These are phyloP conservation scores for Dendronephthya gigantea DNA, from an alignment of 64 coral and sea anemone genomes.

Conservation along the genomic window DNA sequence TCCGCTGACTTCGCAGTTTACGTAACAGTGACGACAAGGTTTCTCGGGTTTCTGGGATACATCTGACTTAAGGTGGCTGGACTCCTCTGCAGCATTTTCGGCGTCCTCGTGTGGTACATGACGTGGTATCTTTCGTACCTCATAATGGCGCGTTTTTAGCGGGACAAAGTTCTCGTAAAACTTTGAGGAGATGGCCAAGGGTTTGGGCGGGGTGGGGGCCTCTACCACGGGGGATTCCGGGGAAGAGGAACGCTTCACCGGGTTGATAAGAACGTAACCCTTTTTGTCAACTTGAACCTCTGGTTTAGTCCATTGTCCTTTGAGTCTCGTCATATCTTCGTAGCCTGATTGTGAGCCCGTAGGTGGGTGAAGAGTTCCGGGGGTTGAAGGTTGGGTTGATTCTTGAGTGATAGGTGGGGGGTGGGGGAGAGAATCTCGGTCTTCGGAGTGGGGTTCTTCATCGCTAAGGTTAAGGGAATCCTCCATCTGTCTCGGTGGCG, in stretches of 20 bases:
- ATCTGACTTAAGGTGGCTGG: background rate
- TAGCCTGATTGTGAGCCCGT: background rate
- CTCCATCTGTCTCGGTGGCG: too few relatives aligned
- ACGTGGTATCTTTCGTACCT: background rate
- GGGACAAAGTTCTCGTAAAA: background rate
- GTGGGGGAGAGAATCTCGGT: background rate
- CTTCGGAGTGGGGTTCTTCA: too few relatives aligned
- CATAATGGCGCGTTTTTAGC: background rate
- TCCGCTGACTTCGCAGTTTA: constrained; percentile 3
- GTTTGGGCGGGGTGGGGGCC: background rate
- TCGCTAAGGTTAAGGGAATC: too few relatives aligned
- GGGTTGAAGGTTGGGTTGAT: background rate
- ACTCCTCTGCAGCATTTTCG: background rate
- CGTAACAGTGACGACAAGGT: background rate
- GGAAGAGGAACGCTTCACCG: background rate
- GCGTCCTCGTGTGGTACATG: background rate
- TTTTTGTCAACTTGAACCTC: background rate
- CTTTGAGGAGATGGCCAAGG: background rate
- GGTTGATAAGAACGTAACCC: background rate
- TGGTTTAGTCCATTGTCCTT: background rate
- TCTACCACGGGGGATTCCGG: background rate
- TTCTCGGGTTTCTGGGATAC: background rate
- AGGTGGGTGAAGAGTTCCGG: background rate
- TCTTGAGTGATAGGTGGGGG: background rate
- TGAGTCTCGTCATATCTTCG: background rate